phyloP scores from a whole-genome alignment of 2,888 invertebrate species.

The Icerya purchasi region DNA sequence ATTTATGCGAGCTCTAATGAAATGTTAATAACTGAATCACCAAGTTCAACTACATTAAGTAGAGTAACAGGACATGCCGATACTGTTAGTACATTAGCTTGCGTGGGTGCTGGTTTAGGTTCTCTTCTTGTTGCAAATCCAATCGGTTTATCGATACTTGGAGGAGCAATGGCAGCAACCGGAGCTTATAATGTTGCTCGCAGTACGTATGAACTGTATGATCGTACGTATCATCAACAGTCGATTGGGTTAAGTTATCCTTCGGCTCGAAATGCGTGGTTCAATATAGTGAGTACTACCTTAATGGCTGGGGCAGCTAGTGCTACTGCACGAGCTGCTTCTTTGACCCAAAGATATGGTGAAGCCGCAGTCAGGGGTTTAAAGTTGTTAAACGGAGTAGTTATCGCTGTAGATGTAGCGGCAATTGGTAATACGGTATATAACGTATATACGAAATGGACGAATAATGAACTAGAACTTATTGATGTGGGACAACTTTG shows the following conservation, averaged over 20 bases:
- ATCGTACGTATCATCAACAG: neutral
- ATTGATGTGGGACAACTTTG: neutral
- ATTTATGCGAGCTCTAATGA: neutral
- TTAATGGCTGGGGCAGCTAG: neutral
- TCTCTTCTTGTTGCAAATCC: neutral
- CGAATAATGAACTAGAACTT: neutral
- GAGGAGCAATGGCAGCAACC: neutral
- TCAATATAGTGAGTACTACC: neutral
- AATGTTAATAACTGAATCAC: neutral
- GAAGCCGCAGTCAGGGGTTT: neutral
- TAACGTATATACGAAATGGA: neutral
- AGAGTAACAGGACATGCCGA: neutral
- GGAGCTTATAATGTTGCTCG: neutral
- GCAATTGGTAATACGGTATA: neutral
- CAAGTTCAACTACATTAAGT: neutral
- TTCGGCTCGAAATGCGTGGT: neutral
- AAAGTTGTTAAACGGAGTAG: neutral
- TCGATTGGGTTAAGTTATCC: neutral
- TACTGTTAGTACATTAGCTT: neutral
- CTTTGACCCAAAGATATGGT: neutral
- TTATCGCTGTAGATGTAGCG: neutral
- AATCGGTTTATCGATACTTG: neutral
- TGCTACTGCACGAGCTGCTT: neutral
- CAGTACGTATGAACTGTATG: neutral
- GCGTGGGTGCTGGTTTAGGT: neutral